Percentiles rank a stretch among this genome's conserved stretches.
Conservation (phyloP, 1,140 invertebrate species). For the Drosophila asahinai region DNA sequence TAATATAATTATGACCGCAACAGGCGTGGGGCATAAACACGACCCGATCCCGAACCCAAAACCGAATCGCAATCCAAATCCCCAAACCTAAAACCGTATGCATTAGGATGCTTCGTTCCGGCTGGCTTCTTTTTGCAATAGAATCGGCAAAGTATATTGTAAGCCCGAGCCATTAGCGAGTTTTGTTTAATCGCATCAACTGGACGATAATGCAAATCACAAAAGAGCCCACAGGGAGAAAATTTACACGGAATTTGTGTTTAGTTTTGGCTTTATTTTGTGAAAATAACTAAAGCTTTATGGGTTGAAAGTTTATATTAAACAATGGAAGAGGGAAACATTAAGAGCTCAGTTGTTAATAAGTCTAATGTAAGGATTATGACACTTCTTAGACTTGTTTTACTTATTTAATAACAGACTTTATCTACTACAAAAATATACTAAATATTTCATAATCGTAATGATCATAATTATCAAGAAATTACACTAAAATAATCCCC, state of each 20-base stretch:
- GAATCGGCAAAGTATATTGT: constrained; percentile 11
- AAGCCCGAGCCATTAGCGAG: constrained; percentile 12
- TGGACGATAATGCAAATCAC: constrained; percentile 14
- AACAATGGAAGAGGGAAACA: background rate
- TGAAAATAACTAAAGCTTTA: no score
- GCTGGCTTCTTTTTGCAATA: constrained; percentile 14
- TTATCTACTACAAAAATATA: no score
- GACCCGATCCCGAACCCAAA: background rate
- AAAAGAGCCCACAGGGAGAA: background rate
- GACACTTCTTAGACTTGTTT: no score
- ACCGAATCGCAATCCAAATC: background rate
- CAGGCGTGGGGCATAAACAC: constrained; percentile 29
- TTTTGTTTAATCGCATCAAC: constrained; percentile 25
- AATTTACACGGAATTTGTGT: background rate
- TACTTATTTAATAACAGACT: background rate
- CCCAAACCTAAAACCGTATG: constrained; percentile 7
- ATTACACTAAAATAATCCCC: no score
- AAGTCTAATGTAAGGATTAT: no score
- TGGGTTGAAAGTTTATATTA: background rate
- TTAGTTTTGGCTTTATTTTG: background rate
- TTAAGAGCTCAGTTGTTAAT: background rate
- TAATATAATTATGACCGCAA: constrained; percentile 69
- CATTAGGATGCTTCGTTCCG: constrained; percentile 4
- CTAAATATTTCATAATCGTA: no score
- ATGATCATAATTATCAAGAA: background rate